Evolutionary conservation across 2,888 invertebrate species (phyloP).

Genomic region (Unio pictorum): DNA sequence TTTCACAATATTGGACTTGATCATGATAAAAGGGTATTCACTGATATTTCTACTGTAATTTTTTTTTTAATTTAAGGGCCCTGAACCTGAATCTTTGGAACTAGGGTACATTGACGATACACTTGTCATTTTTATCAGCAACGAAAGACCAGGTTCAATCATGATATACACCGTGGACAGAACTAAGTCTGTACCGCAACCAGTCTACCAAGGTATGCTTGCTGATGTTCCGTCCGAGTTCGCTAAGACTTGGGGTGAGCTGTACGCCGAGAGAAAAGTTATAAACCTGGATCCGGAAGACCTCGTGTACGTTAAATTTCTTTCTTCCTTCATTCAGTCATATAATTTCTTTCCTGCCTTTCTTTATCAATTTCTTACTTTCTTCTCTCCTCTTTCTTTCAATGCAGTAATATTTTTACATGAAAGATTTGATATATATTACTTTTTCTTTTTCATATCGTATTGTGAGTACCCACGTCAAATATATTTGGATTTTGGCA

Average conservation of each 20-base stretch:
- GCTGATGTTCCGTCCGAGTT: constrained; percentile 15
- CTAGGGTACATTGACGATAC: constrained; percentile 37
- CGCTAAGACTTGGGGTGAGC: constrained; percentile 32
- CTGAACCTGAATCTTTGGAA: constrained; percentile 49
- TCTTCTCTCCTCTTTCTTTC: background rate
- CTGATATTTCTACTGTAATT: background rate
- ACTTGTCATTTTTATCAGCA: constrained; percentile 48
- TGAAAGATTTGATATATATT: no score
- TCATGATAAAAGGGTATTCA: background rate
- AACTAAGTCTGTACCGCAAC: constrained; percentile 18
- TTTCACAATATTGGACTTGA: background rate
- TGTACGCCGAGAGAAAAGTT: constrained; percentile 31
- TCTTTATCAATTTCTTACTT: background rate
- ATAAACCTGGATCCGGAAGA: constrained; percentile 51
- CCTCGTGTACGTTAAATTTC: constrained; percentile 29
- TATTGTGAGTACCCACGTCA: no score
- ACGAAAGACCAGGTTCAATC: constrained; percentile 54
- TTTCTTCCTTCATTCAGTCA: background rate
- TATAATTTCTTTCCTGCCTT: background rate
- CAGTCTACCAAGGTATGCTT: constrained; percentile 45
- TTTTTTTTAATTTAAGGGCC: constrained; percentile 36
- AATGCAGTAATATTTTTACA: background rate
- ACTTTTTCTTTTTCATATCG: no score
- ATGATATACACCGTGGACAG: constrained; percentile 44
- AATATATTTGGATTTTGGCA: no score